Conservation (phyloP, 1,140 invertebrate species). For the Aricia agestis region DNA sequence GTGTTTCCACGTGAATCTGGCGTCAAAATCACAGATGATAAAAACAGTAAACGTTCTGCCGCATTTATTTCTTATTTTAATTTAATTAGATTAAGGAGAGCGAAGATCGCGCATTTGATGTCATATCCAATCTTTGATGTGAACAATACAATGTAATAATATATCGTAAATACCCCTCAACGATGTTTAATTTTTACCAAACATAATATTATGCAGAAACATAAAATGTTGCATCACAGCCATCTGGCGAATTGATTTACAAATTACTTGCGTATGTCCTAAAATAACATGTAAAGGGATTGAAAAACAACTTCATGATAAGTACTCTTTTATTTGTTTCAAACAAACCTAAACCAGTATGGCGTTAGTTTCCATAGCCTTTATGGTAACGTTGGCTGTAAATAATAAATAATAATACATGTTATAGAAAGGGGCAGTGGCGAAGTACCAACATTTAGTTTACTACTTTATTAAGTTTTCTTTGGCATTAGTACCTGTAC, state of each 20-base stretch:
- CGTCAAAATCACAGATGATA: constrained; percentile 56
- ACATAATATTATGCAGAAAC: too few relatives aligned
- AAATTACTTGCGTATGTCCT: too few relatives aligned
- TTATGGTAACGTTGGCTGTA: constrained; percentile 19
- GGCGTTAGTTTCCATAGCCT: constrained; percentile 6
- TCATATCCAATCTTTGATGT: constrained; percentile 47
- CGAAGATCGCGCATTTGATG: constrained; percentile 49
- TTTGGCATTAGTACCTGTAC: too few relatives aligned
- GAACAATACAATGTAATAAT: constrained; percentile 48
- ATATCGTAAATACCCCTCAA: constrained; percentile 43
- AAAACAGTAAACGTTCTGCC: constrained; percentile 42
- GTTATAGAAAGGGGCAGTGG: not conserved
- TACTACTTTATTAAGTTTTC: too few relatives aligned
- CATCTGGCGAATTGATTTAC: not conserved
- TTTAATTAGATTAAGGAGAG: constrained; percentile 38
- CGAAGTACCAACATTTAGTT: too few relatives aligned
- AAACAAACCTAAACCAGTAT: not conserved
- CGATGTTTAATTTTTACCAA: constrained; percentile 36
- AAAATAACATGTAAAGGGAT: not conserved
- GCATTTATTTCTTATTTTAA: constrained; percentile 56
- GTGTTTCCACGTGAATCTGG: constrained; percentile 35
- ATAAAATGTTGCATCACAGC: not conserved
- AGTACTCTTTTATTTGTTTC: not conserved
- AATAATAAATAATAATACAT: not conserved
- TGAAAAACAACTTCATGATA: not conserved